These are phyloP conservation scores for Sturnus vulgaris DNA, from an alignment of 2,113 vertebrate species.

Conservation along the genomic window DNA sequence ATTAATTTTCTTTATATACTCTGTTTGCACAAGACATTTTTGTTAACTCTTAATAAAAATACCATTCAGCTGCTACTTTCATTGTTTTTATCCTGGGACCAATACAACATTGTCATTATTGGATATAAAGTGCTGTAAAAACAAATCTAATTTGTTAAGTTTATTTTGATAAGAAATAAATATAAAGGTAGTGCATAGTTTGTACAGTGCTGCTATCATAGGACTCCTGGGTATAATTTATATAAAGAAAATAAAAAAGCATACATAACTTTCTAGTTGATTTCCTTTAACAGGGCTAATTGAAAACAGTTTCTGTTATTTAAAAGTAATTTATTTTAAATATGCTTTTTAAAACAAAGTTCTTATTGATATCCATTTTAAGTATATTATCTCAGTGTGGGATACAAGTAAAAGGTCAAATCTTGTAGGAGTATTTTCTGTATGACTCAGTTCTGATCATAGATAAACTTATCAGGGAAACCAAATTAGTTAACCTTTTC, in stretches of 20 bases:
- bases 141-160: constrained; percentile 68
- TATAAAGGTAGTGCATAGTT: constrained; percentile 67
- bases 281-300: constrained; percentile 68
- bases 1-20: constrained; percentile 61
- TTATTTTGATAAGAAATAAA: constrained; percentile 75
- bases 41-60: constrained; percentile 68
- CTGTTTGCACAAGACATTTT: constrained; percentile 63
- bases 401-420: constrained; percentile 80
- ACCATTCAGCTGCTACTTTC: constrained; percentile 58
- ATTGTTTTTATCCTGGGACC: constrained; percentile 67
- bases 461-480: constrained; percentile 75
- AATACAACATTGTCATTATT: constrained; percentile 64
- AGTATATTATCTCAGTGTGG: constrained; percentile 75
- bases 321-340: constrained; percentile 76
- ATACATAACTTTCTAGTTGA: constrained; percentile 67
- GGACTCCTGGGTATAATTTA: constrained; percentile 70
- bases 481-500: constrained; percentile 76
- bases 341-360: constrained; percentile 73
- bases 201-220: constrained; percentile 56
- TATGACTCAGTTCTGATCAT: constrained; percentile 79
- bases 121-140: constrained; percentile 69
- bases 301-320: constrained; percentile 76
- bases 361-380: constrained; percentile 73
- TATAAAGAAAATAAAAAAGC: constrained; percentile 69
- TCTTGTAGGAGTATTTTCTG: constrained; percentile 76